Conservation (phyloP, 2,888 invertebrate genomes). For the Pegoplata infirma region DNA sequence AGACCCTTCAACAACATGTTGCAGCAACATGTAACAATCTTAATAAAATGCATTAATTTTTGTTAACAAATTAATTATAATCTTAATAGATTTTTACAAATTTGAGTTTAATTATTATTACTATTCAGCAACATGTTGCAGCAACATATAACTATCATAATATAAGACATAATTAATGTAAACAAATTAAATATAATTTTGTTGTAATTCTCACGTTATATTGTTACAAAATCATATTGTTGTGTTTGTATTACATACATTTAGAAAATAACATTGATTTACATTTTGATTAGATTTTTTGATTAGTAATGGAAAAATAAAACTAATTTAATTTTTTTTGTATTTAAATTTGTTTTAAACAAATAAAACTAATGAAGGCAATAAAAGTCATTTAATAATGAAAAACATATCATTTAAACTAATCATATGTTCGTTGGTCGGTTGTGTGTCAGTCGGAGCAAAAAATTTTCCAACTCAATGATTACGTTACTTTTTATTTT, state of each 20-base stretch:
- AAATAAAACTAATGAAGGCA: conserved; percentile 50
- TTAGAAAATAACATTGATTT: conserved; percentile 5
- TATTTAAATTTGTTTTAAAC: neutral
- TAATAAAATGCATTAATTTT: neutral
- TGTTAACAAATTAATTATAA: neutral
- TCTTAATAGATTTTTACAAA: too few relatives aligned
- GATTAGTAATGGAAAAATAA: conserved; percentile 4
- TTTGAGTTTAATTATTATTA: too few relatives aligned
- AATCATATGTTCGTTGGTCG: conserved; percentile 31
- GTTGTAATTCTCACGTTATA: conserved; percentile 43
- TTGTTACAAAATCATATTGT: conserved; percentile 10
- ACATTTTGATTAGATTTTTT: conserved; percentile 19
- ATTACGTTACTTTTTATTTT: neutral
- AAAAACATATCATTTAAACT: conserved; percentile 5
- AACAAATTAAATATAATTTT: neutral
- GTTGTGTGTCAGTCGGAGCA: neutral
- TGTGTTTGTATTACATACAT: conserved; percentile 19
- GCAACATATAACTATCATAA: neutral
- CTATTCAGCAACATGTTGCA: conserved; percentile 5
- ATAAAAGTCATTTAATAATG: conserved; percentile 53
- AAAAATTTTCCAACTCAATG: conserved; percentile 17
- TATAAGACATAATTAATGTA: neutral
- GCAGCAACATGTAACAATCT: neutral
- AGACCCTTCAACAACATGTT: too few relatives aligned
- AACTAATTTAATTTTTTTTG: conserved; percentile 17